Percentiles rank a stretch among this genome's conserved stretches.
These are phyloP conservation scores for Steinernema feltiae DNA, from an alignment of 1,140 invertebrate genomes.

Conservation along the genomic window DNA sequence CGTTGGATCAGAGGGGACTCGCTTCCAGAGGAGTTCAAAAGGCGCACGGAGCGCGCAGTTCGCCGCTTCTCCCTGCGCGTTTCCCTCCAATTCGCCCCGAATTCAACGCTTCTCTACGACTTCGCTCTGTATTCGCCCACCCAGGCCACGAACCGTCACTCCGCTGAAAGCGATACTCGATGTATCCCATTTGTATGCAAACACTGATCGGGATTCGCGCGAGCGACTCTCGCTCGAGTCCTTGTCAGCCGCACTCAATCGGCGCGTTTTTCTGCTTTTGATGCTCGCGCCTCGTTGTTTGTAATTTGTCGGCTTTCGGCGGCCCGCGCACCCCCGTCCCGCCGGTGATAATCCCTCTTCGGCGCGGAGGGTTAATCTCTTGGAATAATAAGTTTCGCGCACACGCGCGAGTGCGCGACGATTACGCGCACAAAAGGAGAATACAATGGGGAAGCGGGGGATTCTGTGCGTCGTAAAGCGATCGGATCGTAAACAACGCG, in stretches of 20 bases:
- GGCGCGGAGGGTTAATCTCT: slow-evolving; percentile 9
- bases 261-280: background rate
- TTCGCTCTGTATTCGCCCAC: no score
- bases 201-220: background rate
- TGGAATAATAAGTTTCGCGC: slow-evolving; percentile 10
- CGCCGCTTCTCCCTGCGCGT: no score
- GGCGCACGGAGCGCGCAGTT: no score
- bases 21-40: background rate
- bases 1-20: background rate
- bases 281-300: background rate
- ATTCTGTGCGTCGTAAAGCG: background rate
- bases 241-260: background rate
- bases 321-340: background rate
- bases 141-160: no score
- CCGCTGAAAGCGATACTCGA: background rate
- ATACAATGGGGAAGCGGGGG: background rate
- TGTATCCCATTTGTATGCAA: background rate
- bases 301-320: slow-evolving; percentile 6
- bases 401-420: slow-evolving; percentile 6
- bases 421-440: slow-evolving; percentile 7
- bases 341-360: background rate
- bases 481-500: background rate
- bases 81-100: no score
- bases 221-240: background rate
- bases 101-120: no score